Conservation (phyloP, 2,888 invertebrate species). For the Philereme vetulata region DNA sequence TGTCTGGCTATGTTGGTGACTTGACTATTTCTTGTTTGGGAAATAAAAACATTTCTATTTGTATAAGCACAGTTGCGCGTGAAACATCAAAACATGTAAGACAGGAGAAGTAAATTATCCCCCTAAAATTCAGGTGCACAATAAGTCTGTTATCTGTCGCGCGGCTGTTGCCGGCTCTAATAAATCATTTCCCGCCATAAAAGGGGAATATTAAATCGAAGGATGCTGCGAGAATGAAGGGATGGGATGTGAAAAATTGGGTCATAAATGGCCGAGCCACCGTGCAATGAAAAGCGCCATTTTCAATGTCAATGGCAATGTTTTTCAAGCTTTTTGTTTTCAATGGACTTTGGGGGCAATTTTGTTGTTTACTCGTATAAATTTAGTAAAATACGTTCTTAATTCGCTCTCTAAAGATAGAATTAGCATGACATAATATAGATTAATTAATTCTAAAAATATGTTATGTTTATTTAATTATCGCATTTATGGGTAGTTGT, state of each 20-base stretch:
- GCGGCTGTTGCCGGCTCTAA: conserved; percentile 54
- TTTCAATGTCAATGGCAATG: conserved; percentile 52
- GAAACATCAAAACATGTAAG: neutral
- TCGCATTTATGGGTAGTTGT: no score
- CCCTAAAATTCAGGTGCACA: conserved; percentile 48
- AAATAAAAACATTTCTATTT: no score
- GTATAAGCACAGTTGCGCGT: no score
- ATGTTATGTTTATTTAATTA: no score
- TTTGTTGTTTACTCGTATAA: no score
- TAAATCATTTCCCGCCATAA: conserved; percentile 72
- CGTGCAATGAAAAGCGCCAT: conserved; percentile 63
- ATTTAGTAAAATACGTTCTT: no score
- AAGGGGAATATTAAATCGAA: conserved; percentile 75
- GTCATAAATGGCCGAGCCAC: conserved; percentile 67
- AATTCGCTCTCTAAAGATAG: no score
- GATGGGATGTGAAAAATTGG: conserved; percentile 71
- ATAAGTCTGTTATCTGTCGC: conserved; percentile 57
- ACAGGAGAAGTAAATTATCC: conserved; percentile 22
- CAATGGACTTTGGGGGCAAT: conserved; percentile 7
- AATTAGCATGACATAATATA: no score
- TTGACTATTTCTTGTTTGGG: no score
- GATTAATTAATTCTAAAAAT: no score
- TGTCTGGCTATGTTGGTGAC: no score
- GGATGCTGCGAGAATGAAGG: conserved; percentile 62
- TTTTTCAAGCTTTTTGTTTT: conserved; percentile 45